phyloP scores from a whole-genome alignment of 2,797 vertebrate species.

The Microchirus variegatus region DNA sequence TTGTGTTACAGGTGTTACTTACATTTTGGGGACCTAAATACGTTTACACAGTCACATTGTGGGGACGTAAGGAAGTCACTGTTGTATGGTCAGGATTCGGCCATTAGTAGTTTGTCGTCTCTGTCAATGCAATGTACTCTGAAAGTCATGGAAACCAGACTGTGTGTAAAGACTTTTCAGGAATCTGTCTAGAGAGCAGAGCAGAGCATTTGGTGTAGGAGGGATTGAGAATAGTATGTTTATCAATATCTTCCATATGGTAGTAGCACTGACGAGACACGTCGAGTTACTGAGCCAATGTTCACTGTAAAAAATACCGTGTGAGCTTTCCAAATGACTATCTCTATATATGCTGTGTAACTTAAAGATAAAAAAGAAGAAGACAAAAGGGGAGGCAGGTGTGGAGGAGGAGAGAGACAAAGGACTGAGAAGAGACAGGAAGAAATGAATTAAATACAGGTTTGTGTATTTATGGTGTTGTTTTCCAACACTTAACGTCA shows the following conservation, averaged over 20 bases:
- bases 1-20: too few species aligned
- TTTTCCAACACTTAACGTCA: constrained; percentile 35
- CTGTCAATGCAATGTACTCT: not conserved
- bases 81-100: too few species aligned
- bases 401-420: constrained; percentile 34
- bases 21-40: too few species aligned
- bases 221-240: constrained; percentile 44
- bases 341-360: constrained; percentile 45
- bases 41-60: too few species aligned
- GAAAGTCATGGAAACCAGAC: not conserved
- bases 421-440: constrained; percentile 22
- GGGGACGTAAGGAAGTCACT: too few species aligned
- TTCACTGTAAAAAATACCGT: constrained; percentile 45
- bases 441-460: constrained; percentile 42
- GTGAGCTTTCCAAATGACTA: constrained; percentile 41
- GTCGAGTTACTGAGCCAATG: constrained; percentile 38
- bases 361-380: constrained; percentile 23
- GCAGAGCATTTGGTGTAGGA: constrained; percentile 36
- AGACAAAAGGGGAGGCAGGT: constrained; percentile 29
- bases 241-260: constrained; percentile 65
- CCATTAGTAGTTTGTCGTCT: too few species aligned
- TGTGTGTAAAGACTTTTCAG: constrained; percentile 21
- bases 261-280: constrained; percentile 38
- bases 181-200: constrained; percentile 40
- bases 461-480: not conserved